Conservation (phyloP, 2,113 vertebrate species). For the Aepyceros melampus region DNA sequence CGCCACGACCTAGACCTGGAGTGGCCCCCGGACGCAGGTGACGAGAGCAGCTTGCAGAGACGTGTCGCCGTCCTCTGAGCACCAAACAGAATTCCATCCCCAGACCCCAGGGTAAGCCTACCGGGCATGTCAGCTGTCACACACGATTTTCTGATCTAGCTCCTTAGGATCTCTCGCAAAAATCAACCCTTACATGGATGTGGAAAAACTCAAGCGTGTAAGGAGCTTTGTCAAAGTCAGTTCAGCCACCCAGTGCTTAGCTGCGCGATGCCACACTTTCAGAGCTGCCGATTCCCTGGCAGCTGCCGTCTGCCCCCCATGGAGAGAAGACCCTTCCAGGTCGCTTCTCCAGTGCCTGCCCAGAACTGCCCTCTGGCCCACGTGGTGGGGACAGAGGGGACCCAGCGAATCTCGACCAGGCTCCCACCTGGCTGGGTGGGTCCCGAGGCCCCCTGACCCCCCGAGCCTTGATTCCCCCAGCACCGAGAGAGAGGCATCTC, state of each 20-base stretch:
- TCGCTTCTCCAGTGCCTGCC: not conserved
- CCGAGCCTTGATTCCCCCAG: not conserved
- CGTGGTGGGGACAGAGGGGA: not conserved
- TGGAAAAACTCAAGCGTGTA: not conserved
- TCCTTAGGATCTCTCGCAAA: not conserved
- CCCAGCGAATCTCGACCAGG: not conserved
- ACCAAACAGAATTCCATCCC: not conserved
- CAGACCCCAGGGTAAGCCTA: not conserved
- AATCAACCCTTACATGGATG: rapidly evolving
- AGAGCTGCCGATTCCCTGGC: not conserved
- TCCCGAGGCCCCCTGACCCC: not conserved
- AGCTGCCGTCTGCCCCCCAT: rapidly evolving
- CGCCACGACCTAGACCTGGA: not conserved
- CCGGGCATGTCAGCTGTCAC: rapidly evolving
- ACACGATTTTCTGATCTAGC: rapidly evolving
- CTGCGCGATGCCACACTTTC: rapidly evolving
- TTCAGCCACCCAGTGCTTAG: not conserved
- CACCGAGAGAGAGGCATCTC: not conserved
- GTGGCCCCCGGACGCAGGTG: not conserved
- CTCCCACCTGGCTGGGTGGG: not conserved
- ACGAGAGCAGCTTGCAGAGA: not conserved
- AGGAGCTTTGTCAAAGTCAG: not conserved
- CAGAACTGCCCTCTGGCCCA: not conserved
- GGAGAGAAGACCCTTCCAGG: not conserved
- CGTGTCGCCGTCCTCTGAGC: no score